These are phyloP conservation scores for Tetheella fluctuosa DNA, from an alignment of 2,888 invertebrate genomes.

Conservation along the genomic window DNA sequence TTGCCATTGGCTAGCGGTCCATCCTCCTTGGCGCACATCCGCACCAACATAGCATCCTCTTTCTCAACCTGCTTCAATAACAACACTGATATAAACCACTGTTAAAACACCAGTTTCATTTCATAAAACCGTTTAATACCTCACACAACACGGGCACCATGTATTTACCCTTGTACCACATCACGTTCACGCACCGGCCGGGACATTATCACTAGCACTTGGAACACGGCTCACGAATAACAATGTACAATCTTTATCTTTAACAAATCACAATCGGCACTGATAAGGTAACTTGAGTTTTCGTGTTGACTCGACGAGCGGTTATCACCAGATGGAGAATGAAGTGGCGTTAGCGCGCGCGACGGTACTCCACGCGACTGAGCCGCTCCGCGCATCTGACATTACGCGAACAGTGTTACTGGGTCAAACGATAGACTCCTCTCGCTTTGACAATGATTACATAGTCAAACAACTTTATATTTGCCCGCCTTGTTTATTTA, in stretches of 20 bases:
- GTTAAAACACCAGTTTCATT: slow-evolving; percentile 24
- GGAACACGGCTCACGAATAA: background rate
- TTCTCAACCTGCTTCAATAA: slow-evolving; percentile 40
- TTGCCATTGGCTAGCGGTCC: slow-evolving; percentile 54
- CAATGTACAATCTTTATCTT: slow-evolving; percentile 20
- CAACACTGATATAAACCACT: slow-evolving; percentile 31
- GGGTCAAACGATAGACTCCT: slow-evolving; percentile 53
- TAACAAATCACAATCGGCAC: slow-evolving; percentile 20
- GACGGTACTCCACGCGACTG: slow-evolving; percentile 36
- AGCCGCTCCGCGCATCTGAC: slow-evolving; percentile 14
- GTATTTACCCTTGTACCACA: slow-evolving; percentile 53
- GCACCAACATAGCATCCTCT: slow-evolving; percentile 54
- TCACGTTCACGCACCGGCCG: slow-evolving; percentile 28
- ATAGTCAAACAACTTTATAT: slow-evolving; percentile 48
- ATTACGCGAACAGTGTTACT: slow-evolving; percentile 40
- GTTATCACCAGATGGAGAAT: slow-evolving; percentile 9
- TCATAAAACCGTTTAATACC: slow-evolving; percentile 32
- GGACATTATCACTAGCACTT: slow-evolving; percentile 29
- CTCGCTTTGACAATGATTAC: slow-evolving; percentile 41
- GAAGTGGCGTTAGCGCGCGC: slow-evolving; percentile 27
- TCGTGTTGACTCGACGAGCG: background rate
- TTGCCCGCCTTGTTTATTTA: slow-evolving; percentile 37
- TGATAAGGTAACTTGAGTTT: slow-evolving; percentile 3
- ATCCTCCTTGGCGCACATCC: slow-evolving; percentile 65
- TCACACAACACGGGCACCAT: slow-evolving; percentile 52